Evolutionary conservation across 64 coral and sea anemone species (phyloP), one percentile per base, ranked within the genome.

Genomic region (Porites australiensis): DNA sequence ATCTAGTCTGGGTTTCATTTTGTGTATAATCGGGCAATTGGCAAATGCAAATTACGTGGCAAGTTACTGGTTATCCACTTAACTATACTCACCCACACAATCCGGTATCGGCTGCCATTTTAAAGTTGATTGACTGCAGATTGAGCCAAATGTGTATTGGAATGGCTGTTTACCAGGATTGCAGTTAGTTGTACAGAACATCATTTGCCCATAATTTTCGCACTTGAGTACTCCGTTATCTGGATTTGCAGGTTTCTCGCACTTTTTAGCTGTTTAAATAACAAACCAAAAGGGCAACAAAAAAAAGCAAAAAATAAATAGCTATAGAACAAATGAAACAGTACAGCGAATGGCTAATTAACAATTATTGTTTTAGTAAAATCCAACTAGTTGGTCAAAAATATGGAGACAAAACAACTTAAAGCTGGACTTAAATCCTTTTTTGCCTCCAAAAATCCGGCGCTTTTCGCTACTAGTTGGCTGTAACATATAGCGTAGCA

Each of bases 151-250:
- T 20, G 80, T 75, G 58, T 69, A 92, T 68, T 64, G 14, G 80
- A 92, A 92, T n/a, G 44, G 0, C 23, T 92, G 80, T 74, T 83
- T 92, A 2, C 70, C 69, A 18, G 53, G 12, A 14, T 76, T 64
- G 46, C 90, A 92, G 2, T 45, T 66, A 19, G 86, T 75, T 8
- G 19, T 13, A 12, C 80, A 86, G 15, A 23, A 91, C 2, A n/a
- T 2, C 4, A 47, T 74, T 11, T 14, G 4, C 8, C 90, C 90
- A 73, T 74, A 85, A 4, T n/a, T 2, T 23, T 48, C 9, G 44
- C 90, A 85, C 6, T 37, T 7, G 8, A 92, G 53, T 50, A 58
- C 21, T 50, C 80, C 90, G 60, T 92, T 92, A 14, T 92, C 90
- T 20, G 90, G 80, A 6, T 83, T 27, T 1, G 64, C 58, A 12